phyloP scores from a whole-genome alignment of 2,797 vertebrate species.

The Epinephelus malabaricus region DNA sequence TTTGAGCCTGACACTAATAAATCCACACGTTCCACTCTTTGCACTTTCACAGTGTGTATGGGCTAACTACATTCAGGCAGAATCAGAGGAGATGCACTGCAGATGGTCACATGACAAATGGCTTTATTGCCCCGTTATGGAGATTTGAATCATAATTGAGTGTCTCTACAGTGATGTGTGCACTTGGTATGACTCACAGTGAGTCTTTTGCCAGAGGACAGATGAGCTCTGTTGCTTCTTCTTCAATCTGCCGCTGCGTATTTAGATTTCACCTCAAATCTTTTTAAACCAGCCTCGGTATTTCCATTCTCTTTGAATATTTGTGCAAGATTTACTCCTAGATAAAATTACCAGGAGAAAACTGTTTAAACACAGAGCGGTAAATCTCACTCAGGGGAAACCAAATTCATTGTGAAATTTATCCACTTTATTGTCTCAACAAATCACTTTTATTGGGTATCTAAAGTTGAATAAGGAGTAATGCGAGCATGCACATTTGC shows the following conservation, averaged over 20 bases:
- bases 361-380: not conserved
- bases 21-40: constrained; percentile 73
- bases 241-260: constrained; percentile 62
- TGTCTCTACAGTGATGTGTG: constrained; percentile 81
- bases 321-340: constrained; percentile 34
- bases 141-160: constrained; percentile 85
- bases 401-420: constrained; percentile 18
- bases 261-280: constrained; percentile 70
- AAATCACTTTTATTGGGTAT: constrained; percentile 34
- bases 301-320: constrained; percentile 19
- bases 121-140: constrained; percentile 84
- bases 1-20: constrained; percentile 70
- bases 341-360: constrained; percentile 29
- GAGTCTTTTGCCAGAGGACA: constrained; percentile 79
- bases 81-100: constrained; percentile 76
- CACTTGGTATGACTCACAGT: constrained; percentile 79
- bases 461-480: constrained; percentile 57
- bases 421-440: constrained; percentile 9
- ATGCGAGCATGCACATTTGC: constrained; percentile 75
- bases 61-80: constrained; percentile 74
- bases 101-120: constrained; percentile 85
- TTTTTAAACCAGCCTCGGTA: constrained; percentile 44
- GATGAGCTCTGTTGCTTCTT: constrained; percentile 77
- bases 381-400: constrained; percentile 19
- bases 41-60: constrained; percentile 61